Conservation (phyloP, 2,797 vertebrate species). For the Poeciliopsis turneri region DNA sequence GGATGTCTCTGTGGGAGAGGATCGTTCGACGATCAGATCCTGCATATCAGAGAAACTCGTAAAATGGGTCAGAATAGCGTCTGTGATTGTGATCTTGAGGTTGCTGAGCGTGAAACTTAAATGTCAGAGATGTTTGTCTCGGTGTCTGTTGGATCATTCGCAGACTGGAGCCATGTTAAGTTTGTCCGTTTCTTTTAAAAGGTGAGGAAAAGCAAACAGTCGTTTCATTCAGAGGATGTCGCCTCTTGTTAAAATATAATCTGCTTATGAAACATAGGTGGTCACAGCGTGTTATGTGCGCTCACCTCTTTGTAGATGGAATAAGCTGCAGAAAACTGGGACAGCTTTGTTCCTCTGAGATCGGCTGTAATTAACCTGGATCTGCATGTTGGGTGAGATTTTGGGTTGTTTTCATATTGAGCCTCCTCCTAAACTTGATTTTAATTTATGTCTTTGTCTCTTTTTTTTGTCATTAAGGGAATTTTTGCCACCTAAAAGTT, state of each 20-base stretch:
- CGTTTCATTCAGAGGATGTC: neutral
- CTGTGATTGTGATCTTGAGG: slow-evolving; percentile 23
- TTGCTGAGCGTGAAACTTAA: slow-evolving; percentile 22
- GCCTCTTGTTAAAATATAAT: slow-evolving; percentile 13
- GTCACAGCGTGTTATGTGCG: slow-evolving; percentile 4
- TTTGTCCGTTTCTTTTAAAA: neutral
- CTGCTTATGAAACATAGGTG: slow-evolving; percentile 15
- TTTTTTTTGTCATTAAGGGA: neutral
- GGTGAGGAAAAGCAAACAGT: neutral
- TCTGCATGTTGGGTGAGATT: slow-evolving; percentile 17
- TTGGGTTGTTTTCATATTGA: neutral
- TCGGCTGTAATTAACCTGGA: slow-evolving; percentile 28
- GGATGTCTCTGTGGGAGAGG: slow-evolving; percentile 36
- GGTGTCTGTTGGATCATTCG: slow-evolving; percentile 11
- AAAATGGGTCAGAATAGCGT: neutral
- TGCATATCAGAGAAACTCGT: neutral
- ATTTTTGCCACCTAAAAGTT: too few relatives aligned
- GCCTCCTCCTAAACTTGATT: neutral
- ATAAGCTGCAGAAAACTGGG: slow-evolving; percentile 43
- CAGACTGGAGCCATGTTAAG: neutral
- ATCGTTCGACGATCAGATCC: slow-evolving; percentile 13
- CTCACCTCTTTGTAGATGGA: slow-evolving; percentile 3
- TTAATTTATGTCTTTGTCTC: neutral
- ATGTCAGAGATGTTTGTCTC: slow-evolving; percentile 43
- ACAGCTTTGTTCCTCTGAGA: slow-evolving; percentile 52